Base-by-base conservation (phyloP, 2,113 vertebrate species). In the Limanda limanda region DNA sequence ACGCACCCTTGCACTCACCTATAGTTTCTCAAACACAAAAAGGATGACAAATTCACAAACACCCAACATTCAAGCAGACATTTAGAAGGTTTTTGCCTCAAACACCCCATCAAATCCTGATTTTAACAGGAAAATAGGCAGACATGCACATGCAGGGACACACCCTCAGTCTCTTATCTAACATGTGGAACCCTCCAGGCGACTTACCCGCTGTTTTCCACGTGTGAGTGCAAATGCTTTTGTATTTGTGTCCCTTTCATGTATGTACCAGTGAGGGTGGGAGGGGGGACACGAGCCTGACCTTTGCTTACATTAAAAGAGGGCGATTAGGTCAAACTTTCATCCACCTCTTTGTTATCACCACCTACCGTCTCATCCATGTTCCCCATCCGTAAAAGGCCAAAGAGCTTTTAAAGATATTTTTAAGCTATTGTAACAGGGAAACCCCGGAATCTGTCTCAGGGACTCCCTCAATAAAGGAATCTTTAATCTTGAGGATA, bases 231-330 rank as follows among this genome's bases (percentile, higher is more conserved):
- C 37, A 51, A 7, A 20, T n/a, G 47, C 64, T 58, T 77, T 65
- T 73, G 31, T 72, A 23, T 76, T 65, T 25, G 42, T 42, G 64
- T 71, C 20, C 61, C 77, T 87, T 89, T 88, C 74, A 84, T 82
- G 89, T 81, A 64, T 57, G 54, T 12, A 18, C 48, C 48, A 51
- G 18, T n/a, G 51, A 13, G 40, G 40, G 40, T 11, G 40, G 40
- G 40, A 13, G 51, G 20, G 51, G 18, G 48, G 35, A 42, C 67
- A 18, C 18, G 51, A 60, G 35, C 67, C 68, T 85, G 89, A 92
- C 90, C 90, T 92, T 92, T 85, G 61, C 80, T 87, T 83, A 72
- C 76, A 85, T 90, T 74, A 85, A 84, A 82, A 86, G 55, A 82
- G 67, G 75, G 18, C 51, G 58, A 88, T 85, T 66, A 71, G 59